Evolutionary conservation across 1,140 invertebrate species (phyloP), one percentile per base, ranked within the genome.

Genomic region (Vollenhovia emeryi): DNA sequence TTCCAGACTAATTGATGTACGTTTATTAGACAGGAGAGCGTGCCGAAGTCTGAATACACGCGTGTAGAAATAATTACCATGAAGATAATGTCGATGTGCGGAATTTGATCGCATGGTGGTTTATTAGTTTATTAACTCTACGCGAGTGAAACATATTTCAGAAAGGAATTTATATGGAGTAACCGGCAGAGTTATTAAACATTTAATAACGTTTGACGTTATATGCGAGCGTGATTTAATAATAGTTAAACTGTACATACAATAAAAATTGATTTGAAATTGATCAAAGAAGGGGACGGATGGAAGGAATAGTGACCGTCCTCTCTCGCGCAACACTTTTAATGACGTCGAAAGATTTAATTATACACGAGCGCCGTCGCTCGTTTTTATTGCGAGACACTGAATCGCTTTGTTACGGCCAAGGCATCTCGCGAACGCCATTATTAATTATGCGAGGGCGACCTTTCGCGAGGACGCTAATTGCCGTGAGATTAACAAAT

Each of bases 111-210:
- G 50, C 13, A 18, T 57, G 36, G 36, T 52, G 50, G 66, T 73
- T 82, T 82, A 73, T 82, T 82, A 82, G 52, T 82, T 73, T 82
- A 73, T 71, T 59, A 82, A 82, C 36, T 71, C 48, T n/a, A 43
- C 24, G 9, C 48, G 57, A 80, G 18, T 43, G 21, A 60, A 59
- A 82, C 5, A 24, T 57, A 82, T 40, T 79, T 79, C 30, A 45
- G 66, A 5, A 71, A 57, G 66, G 36, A 82, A 82, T 82, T 82
- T 82, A 43, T 45, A 73, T 82, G 50, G 36, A 71, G 24, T 73
- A 73, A 59, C 66, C 13, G 24, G 40, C 60, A 13, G n/a, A 43
- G 69, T 73, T 82, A 71, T 82, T 82, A 78, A 78, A 78, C 43
- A 64, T 78, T 78, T 78, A 82, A 82, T 73, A 82, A 82, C 27